Evolutionary conservation across 2,888 invertebrate genomes (phyloP).

Genomic region (Dugesia japonica): DNA sequence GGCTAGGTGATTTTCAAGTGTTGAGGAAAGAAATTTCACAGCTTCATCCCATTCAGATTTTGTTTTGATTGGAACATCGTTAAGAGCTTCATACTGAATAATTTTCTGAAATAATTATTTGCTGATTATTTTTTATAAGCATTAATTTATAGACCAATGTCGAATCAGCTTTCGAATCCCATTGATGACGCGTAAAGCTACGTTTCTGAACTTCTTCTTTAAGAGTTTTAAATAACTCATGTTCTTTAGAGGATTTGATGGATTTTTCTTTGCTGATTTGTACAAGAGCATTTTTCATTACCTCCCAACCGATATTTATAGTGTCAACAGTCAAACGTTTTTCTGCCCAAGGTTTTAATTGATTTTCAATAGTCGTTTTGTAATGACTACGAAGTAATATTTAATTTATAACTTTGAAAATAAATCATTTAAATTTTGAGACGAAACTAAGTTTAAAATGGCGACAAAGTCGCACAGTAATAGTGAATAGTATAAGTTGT

Average conservation of each 20-base stretch:
- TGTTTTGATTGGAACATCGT: conserved; percentile 69
- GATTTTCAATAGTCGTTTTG: conserved; percentile 63
- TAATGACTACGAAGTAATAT: conserved; percentile 22
- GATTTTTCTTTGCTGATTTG: conserved; percentile 52
- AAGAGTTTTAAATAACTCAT: conserved; percentile 21
- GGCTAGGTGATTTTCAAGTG: not conserved
- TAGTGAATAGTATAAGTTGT: too few relatives aligned
- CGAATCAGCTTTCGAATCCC: conserved; percentile 68
- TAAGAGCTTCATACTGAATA: conserved; percentile 78
- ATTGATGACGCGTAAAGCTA: conserved; percentile 57
- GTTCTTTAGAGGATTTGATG: conserved; percentile 36
- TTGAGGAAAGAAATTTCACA: conserved; percentile 56
- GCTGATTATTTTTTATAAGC: not conserved
- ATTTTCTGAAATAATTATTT: conserved; percentile 59
- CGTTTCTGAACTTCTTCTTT: conserved; percentile 24
- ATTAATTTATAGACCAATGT: conserved; percentile 51
- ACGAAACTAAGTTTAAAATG: too few relatives aligned
- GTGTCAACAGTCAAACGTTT: conserved; percentile 67
- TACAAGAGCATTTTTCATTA: conserved; percentile 55
- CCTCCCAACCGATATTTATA: conserved; percentile 68
- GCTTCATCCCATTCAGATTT: conserved; percentile 82
- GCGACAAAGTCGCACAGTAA: too few relatives aligned
- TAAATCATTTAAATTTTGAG: too few relatives aligned
- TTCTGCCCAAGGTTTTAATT: conserved; percentile 90
- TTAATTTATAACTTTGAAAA: too few relatives aligned